Evolutionary conservation across 2,888 invertebrate species (phyloP), one percentile per base, ranked within the genome.

Genomic region (Leucania comma): DNA sequence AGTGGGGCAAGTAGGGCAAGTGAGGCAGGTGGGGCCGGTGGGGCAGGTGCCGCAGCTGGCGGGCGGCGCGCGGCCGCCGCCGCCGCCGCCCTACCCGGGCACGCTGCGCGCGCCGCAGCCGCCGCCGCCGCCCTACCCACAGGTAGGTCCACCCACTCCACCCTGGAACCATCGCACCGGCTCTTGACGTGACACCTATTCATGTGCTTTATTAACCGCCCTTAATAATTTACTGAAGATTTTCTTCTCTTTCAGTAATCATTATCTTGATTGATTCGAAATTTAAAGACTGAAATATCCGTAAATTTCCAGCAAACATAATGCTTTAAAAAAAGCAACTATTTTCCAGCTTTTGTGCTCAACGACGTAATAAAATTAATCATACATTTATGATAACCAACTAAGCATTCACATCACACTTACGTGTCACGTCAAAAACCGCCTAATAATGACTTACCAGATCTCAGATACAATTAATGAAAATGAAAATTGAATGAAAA

Each of bases 51-150:
- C 14, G 42, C 91, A 76, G 68, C 42, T 96, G 65, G 81, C 71
- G 9, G 58, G 63, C 63, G 91, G 93, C 57, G 87, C 92, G 4
- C 93, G 96, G 3, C 96, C 97, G 14, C 97, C 97, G 38, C 98
- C 98, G 4, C 97, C 98, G 20, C 98, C 98, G 42, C 98, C 98
- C 4, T 98, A 98, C 66, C 98, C 98, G 32, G 97, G 97, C 60
- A 97, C 97, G 9, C 97, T 97, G 97, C 97, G 70, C 97, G 97
- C 92, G 97, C 91, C 90, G 87, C 94, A 93, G 86, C 89, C 88
- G 72, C 97, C 97, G 10, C 97, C 97, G 53, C 97, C 97, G 32
- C 97, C 96, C 83, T 96, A 96, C 89, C 96, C 96, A 65, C 95
- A 96, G 93, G 93, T 95, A 90, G 86, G 81, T 72, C 54, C 3